These are phyloP conservation scores for Macaria notata DNA, from an alignment of 2,888 invertebrate genomes.

Conservation along the genomic window DNA sequence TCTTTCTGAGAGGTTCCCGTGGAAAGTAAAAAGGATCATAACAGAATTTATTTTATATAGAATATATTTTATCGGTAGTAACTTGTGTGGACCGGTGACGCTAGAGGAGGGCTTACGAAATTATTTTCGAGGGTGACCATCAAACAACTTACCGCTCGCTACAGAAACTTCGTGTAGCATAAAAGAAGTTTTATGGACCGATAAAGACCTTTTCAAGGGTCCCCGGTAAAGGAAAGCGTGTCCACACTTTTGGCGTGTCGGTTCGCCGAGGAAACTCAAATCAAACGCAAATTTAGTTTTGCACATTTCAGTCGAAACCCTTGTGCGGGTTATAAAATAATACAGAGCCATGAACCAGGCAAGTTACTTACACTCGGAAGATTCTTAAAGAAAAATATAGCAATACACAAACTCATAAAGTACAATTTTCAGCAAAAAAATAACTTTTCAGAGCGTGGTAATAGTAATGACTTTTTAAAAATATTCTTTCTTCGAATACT, in stretches of 20 bases:
- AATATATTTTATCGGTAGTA: conserved; percentile 70
- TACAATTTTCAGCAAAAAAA: conserved; percentile 1
- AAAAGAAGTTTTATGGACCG: conserved; percentile 76
- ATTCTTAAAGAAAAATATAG: background rate
- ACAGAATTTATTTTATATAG: conserved; percentile 72
- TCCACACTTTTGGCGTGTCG: conserved; percentile 28
- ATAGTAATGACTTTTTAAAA: conserved; percentile 1
- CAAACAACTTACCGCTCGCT: conserved; percentile 69
- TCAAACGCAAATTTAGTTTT: conserved; percentile 26
- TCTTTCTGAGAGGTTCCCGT: conserved; percentile 57
- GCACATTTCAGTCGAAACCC: background rate
- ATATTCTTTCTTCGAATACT: conserved; percentile 3
- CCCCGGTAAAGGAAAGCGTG: conserved; percentile 51
- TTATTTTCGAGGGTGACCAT: conserved; percentile 76
- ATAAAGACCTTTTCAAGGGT: conserved; percentile 76
- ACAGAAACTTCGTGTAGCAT: conserved; percentile 69
- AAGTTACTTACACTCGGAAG: no score
- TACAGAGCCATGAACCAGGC: no score
- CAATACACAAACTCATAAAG: background rate
- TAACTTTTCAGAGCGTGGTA: background rate
- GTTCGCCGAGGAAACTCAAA: conserved; percentile 28
- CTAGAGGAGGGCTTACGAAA: conserved; percentile 65
- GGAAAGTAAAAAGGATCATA: conserved; percentile 73
- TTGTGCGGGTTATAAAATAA: no score
- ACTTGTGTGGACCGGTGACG: conserved; percentile 63